These are phyloP conservation scores for Drosophila aldrichi DNA, from an alignment of 2,888 invertebrate species.

Conservation along the genomic window DNA sequence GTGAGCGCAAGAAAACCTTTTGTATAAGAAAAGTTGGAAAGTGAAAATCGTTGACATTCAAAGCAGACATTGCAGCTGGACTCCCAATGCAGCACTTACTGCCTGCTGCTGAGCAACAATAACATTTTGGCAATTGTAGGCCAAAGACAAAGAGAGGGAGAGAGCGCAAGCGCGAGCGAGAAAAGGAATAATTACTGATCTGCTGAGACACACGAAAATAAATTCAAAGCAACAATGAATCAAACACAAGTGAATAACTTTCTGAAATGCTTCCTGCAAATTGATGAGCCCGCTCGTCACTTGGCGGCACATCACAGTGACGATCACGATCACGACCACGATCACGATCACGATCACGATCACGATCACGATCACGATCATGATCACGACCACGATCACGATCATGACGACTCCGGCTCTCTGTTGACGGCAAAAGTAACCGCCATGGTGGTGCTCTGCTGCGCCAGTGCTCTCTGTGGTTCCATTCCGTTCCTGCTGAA, in stretches of 20 bases:
- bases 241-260: slow-evolving; percentile 76
- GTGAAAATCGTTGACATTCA: slow-evolving; percentile 56
- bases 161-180: slow-evolving; percentile 4
- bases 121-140: slow-evolving; percentile 53
- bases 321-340: slow-evolving; percentile 31
- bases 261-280: slow-evolving; percentile 77
- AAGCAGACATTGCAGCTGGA: slow-evolving; percentile 1
- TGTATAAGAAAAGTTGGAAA: slow-evolving; percentile 28
- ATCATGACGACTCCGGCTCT: slow-evolving; percentile 73
- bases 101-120: slow-evolving; percentile 26
- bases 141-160: slow-evolving; percentile 40
- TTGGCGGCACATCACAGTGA: slow-evolving; percentile 43
- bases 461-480: slow-evolving; percentile 91
- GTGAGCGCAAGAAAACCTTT: slow-evolving; percentile 52
- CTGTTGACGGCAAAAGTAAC: slow-evolving; percentile 90
- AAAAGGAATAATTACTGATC: slow-evolving; percentile 11
- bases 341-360: slow-evolving; percentile 22
- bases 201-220: slow-evolving; percentile 18
- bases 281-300: slow-evolving; percentile 67
- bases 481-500: slow-evolving; percentile 90
- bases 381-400: slow-evolving; percentile 59
- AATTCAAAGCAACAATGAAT: slow-evolving; percentile 58
- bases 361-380: slow-evolving; percentile 44
- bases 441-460: slow-evolving; percentile 92
- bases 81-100: slow-evolving; percentile 40